A percentile compares a stretch with the other conserved stretches of the same genome.
Evolutionary conservation across 2,888 invertebrate genomes (phyloP).

Genomic region (Chrysolina americana): DNA sequence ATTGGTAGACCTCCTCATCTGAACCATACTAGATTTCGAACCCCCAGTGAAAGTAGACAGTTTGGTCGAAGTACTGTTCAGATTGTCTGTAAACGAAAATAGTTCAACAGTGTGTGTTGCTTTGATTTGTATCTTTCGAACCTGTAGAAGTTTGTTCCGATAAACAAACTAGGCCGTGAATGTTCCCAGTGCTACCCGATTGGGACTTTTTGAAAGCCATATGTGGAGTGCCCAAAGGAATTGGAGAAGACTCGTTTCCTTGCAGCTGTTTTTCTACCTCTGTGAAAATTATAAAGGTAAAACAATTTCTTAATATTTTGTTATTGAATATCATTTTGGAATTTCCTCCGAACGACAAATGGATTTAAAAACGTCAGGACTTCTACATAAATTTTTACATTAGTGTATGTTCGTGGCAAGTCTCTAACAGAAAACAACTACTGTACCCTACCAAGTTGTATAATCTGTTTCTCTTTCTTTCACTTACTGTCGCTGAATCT

Average conservation of each 20-base stretch:
- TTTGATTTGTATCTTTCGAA: conserved; percentile 22
- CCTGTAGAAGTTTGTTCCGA: conserved; percentile 60
- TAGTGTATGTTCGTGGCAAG: too few species aligned
- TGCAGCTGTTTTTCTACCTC: conserved; percentile 96
- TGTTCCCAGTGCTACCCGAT: conserved; percentile 76
- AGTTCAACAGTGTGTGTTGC: background rate
- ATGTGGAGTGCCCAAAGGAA: conserved; percentile 72
- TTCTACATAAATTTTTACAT: too few species aligned
- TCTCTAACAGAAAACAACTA: too few species aligned
- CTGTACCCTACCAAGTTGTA: too few species aligned
- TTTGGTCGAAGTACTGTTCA: conserved; percentile 68
- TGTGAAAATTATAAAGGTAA: conserved; percentile 67
- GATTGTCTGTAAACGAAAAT: conserved; percentile 55
- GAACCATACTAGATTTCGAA: conserved; percentile 78
- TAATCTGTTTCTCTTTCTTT: too few species aligned
- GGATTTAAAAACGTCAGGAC: too few species aligned
- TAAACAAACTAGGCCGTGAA: conserved; percentile 71
- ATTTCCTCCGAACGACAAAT: too few species aligned
- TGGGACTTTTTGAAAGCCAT: conserved; percentile 77
- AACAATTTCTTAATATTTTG: too few species aligned
- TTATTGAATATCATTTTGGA: too few species aligned
- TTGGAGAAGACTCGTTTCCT: conserved; percentile 74
- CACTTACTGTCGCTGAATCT: too few species aligned
- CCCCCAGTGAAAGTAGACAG: conserved; percentile 77
- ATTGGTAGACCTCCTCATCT: conserved; percentile 89